Evolutionary conservation across 2,797 vertebrate genomes (phyloP).

Genomic region (Macropus fuliginosus): DNA sequence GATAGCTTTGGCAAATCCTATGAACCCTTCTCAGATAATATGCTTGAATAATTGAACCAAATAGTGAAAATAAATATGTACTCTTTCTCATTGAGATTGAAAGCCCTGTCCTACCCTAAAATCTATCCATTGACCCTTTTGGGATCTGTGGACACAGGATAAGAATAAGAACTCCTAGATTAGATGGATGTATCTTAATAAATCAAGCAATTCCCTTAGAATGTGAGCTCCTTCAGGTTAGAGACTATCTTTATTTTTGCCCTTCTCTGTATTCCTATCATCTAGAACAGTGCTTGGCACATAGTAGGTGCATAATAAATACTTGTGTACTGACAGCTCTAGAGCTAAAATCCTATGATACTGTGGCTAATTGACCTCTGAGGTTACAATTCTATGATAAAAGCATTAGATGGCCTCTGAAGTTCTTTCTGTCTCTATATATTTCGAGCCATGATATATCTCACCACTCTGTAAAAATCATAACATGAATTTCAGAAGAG

Average conservation of each 20-base stretch:
- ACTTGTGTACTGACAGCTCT: background rate
- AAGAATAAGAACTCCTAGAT: background rate
- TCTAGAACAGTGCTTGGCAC: background rate
- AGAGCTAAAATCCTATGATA: background rate
- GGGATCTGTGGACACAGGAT: background rate
- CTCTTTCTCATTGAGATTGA: background rate
- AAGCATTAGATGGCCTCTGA: background rate
- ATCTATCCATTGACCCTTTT: background rate
- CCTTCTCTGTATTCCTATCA: background rate
- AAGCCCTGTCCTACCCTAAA: background rate
- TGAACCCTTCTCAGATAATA: background rate
- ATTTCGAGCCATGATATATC: background rate
- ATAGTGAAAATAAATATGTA: background rate
- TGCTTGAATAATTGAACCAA: background rate
- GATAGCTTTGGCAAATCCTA: background rate
- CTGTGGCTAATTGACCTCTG: background rate
- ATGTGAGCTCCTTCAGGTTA: too few relatives aligned
- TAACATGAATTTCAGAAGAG: background rate
- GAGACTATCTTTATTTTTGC: background rate
- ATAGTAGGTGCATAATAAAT: background rate
- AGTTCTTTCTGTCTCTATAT: background rate
- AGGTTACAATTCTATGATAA: background rate
- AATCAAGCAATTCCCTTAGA: background rate
- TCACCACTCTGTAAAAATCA: background rate
- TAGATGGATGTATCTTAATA: background rate